phyloP scores from a whole-genome alignment of 92 coral and sea anemone species.

The Heliopora coerulea region DNA sequence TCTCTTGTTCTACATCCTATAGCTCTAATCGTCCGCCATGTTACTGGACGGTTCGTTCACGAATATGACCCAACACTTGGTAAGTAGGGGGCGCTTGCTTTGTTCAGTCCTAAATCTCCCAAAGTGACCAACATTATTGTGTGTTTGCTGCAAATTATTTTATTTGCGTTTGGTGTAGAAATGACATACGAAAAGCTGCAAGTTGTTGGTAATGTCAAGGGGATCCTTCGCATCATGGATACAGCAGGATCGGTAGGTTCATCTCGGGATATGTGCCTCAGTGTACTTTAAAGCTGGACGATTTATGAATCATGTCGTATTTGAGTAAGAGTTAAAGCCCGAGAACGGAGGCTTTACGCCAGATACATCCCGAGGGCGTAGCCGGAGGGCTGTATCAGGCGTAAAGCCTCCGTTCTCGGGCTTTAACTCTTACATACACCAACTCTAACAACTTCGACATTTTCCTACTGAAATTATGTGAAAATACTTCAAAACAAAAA shows the following conservation, averaged over 20 bases:
- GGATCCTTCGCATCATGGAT: constrained; percentile 78
- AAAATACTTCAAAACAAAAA: no score
- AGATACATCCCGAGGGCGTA: no score
- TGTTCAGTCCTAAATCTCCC: no score
- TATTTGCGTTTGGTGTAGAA: constrained; percentile 55
- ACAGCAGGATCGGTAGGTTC: constrained; percentile 90
- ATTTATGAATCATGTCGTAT: no score
- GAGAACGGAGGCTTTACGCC: no score
- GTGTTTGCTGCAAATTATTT: not conserved
- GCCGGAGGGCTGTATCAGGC: no score
- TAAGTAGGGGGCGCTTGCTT: constrained; percentile 54
- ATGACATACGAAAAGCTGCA: constrained; percentile 84
- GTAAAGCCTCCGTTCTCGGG: no score
- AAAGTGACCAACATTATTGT: not conserved
- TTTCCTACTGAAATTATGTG: no score
- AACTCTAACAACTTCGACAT: no score
- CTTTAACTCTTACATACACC: no score
- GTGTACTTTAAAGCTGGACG: no score
- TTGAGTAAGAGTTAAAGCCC: no score
- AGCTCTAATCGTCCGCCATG: constrained; percentile 93
- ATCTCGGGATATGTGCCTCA: not conserved
- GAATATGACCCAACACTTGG: constrained; percentile 98
- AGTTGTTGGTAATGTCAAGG: constrained; percentile 73
- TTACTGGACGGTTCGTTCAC: constrained; percentile 92
- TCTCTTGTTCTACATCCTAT: constrained; percentile 18